Conservation (phyloP, 2,113 vertebrate genomes). For the Heterocephalus glaber region DNA sequence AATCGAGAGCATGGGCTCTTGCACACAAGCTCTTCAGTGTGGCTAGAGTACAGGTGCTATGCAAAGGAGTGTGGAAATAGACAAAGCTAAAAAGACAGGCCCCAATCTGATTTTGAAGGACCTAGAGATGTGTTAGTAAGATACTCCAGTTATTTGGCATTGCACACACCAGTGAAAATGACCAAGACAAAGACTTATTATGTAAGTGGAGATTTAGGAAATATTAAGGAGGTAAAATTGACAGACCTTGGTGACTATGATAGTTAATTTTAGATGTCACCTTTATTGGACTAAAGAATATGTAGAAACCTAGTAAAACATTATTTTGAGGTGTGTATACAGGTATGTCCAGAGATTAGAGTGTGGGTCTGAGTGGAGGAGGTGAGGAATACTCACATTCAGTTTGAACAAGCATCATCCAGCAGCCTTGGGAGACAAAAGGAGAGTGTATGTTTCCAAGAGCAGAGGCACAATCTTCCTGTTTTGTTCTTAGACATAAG, state of each 20-base stretch:
- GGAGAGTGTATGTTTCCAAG: not conserved
- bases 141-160: not conserved
- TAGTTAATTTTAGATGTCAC: not conserved
- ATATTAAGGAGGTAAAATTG: not conserved
- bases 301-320: not conserved
- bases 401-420: not conserved
- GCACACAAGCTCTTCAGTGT: not conserved
- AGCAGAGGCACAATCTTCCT: not conserved
- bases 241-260: not conserved
- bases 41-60: not conserved
- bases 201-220: not conserved
- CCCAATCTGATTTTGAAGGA: not conserved
- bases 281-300: not conserved
- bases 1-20: not conserved
- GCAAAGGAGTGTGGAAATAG: not conserved
- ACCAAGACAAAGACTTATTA: conserved; percentile 11
- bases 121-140: not conserved
- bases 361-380: not conserved
- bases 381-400: not conserved
- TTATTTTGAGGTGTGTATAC: not conserved
- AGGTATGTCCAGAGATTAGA: not conserved
- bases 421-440: not conserved
- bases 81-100: not conserved
- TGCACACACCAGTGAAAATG: not conserved
- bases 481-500: not conserved